Conservation (phyloP, 2,888 invertebrate genomes). For the Lissonota sp. region DNA sequence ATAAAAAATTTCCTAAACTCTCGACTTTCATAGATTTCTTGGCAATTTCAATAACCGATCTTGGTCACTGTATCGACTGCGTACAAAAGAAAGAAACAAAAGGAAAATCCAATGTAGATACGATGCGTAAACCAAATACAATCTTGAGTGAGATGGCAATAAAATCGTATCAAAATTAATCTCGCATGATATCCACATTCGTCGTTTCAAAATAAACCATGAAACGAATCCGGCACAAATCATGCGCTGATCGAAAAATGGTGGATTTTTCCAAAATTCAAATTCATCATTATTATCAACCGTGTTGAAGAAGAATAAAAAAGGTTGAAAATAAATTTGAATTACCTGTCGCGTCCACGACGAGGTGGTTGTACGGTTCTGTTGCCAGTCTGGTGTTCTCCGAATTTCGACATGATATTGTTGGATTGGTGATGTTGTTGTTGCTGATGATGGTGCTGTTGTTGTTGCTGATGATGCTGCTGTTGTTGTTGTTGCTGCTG, state of each 20-base stretch:
- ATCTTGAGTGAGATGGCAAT: constrained; percentile 62
- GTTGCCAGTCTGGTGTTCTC: constrained; percentile 74
- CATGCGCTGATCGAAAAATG: too few species aligned
- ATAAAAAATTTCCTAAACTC: too few species aligned
- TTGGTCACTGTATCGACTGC: too few species aligned
- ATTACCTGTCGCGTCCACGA: constrained; percentile 79
- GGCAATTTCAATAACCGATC: too few species aligned
- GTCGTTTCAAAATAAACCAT: constrained; percentile 71
- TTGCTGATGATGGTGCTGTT: constrained; percentile 86
- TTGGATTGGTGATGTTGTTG: constrained; percentile 80
- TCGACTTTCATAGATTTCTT: too few species aligned
- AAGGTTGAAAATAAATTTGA: constrained; percentile 11
- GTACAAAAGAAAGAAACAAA: too few species aligned
- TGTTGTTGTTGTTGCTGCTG: constrained; percentile 82
- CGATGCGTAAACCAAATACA: constrained; percentile 53
- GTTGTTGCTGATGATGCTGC: constrained; percentile 83
- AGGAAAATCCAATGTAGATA: too few species aligned
- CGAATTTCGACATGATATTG: constrained; percentile 81
- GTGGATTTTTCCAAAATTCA: too few species aligned
- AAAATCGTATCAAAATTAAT: constrained; percentile 73
- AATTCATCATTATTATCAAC: too few species aligned
- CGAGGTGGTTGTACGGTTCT: constrained; percentile 77
- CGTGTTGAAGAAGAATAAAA: too few species aligned
- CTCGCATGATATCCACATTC: constrained; percentile 79
- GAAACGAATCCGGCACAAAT: constrained; percentile 78